phyloP scores from a whole-genome alignment of 2,888 invertebrate genomes.

The Campoplex capitator region DNA sequence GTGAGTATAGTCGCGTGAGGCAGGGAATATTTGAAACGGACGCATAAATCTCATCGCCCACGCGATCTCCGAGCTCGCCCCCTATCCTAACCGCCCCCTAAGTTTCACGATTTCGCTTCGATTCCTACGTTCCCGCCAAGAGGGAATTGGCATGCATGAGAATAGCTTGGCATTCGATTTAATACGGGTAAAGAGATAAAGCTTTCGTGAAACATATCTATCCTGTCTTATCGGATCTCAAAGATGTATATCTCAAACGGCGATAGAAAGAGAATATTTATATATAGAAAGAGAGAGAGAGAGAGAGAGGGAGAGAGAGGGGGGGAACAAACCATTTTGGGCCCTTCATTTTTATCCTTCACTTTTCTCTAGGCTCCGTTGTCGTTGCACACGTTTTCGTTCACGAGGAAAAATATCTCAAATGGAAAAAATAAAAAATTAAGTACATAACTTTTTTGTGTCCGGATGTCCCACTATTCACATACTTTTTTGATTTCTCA shows the following conservation, averaged over 20 bases:
- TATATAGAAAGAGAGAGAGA: background rate
- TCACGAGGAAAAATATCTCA: background rate
- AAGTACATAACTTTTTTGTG: background rate
- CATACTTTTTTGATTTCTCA: background rate
- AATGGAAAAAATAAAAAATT: background rate
- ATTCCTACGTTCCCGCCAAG: constrained; percentile 57
- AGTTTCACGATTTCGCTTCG: constrained; percentile 21
- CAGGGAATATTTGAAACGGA: constrained; percentile 79
- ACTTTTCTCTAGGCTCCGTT: background rate
- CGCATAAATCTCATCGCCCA: constrained; percentile 80
- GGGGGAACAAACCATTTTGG: constrained; percentile 17
- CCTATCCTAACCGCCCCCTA: constrained; percentile 8
- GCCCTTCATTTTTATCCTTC: constrained; percentile 19
- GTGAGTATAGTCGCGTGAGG: constrained; percentile 70
- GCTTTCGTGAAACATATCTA: constrained; percentile 82
- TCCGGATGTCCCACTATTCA: background rate
- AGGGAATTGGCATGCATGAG: constrained; percentile 84
- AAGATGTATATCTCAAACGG: constrained; percentile 80
- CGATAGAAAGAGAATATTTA: constrained; percentile 4
- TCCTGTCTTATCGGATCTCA: constrained; percentile 82
- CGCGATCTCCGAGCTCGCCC: constrained; percentile 35
- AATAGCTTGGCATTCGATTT: constrained; percentile 83
- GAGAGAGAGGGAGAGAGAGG: constrained; percentile 5
- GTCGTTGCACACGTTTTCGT: background rate
- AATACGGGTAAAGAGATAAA: constrained; percentile 83